phyloP scores from a whole-genome alignment of 2,888 invertebrate species.

The Tiliacea citrago region DNA sequence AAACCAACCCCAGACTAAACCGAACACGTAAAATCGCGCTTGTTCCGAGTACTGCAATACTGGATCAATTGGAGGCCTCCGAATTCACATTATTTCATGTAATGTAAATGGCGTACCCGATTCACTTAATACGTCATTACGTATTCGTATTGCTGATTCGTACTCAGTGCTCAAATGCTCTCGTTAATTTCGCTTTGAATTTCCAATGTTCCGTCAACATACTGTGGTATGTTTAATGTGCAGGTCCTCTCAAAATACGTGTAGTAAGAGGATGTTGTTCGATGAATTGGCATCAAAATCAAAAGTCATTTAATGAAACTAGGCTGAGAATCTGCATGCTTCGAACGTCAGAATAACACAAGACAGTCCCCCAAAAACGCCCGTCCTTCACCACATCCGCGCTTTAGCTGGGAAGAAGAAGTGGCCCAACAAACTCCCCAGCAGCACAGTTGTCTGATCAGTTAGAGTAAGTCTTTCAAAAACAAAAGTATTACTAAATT shows the following conservation, averaged over 20 bases:
- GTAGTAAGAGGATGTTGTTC: background rate
- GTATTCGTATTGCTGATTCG: conserved; percentile 49
- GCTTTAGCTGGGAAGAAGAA: no score
- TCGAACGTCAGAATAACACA: no score
- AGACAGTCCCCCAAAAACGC: no score
- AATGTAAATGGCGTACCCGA: conserved; percentile 22
- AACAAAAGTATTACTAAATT: no score
- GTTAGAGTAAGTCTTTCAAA: no score
- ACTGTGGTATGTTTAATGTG: background rate
- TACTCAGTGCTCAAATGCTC: conserved; percentile 38
- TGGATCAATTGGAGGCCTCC: conserved; percentile 12
- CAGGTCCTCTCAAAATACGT: background rate
- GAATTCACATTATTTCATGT: conserved; percentile 19
- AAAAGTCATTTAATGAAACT: no score
- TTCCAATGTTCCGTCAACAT: conserved; percentile 20
- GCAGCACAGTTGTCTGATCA: no score
- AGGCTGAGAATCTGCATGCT: no score
- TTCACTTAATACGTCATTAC: conserved; percentile 43
- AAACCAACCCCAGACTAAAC: background rate
- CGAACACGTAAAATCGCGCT: background rate
- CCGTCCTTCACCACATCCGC: no score
- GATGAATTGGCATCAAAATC: no score
- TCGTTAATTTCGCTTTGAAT: conserved; percentile 44
- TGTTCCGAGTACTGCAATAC: conserved; percentile 8
- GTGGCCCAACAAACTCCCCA: no score